Conservation (phyloP, 2,797 vertebrate genomes). For the Anomalospiza imberbis region DNA sequence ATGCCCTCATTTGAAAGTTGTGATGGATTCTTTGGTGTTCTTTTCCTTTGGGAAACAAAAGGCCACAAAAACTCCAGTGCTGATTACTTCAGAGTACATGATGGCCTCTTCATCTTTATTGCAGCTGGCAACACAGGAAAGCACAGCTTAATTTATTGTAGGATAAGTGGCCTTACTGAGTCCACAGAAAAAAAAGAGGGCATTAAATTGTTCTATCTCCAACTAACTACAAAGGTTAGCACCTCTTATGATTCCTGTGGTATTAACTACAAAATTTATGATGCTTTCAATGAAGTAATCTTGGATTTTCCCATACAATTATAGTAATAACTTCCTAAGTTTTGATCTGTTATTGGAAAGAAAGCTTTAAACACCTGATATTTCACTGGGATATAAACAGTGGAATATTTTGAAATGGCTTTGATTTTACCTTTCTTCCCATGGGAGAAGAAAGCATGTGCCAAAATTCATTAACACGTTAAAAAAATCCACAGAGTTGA, state of each 20-base stretch:
- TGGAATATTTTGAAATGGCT: not conserved
- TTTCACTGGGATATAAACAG: not conserved
- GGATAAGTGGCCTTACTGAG: not conserved
- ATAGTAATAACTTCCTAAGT: not conserved
- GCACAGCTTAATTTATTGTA: not conserved
- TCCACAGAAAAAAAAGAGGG: not conserved
- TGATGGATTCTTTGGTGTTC: fast-evolving
- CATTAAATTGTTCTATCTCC: not conserved
- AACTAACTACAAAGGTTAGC: not conserved
- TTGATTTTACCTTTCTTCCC: not conserved
- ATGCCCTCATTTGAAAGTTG: not conserved
- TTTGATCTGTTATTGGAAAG: not conserved
- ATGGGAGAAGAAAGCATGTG: not conserved
- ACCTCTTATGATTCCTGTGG: not conserved
- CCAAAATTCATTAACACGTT: not conserved
- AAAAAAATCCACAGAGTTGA: not conserved
- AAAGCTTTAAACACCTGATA: not conserved
- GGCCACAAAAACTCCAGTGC: not conserved
- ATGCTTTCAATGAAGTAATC: not conserved
- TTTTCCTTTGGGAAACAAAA: not conserved
- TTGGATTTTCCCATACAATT: not conserved
- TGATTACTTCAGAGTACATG: not conserved
- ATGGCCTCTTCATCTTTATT: not conserved
- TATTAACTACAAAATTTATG: not conserved
- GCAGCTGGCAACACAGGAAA: not conserved